These are phyloP conservation scores for Pseudomyrmex flavicornis DNA, from an alignment of 1,140 invertebrate species.

Conservation along the genomic window DNA sequence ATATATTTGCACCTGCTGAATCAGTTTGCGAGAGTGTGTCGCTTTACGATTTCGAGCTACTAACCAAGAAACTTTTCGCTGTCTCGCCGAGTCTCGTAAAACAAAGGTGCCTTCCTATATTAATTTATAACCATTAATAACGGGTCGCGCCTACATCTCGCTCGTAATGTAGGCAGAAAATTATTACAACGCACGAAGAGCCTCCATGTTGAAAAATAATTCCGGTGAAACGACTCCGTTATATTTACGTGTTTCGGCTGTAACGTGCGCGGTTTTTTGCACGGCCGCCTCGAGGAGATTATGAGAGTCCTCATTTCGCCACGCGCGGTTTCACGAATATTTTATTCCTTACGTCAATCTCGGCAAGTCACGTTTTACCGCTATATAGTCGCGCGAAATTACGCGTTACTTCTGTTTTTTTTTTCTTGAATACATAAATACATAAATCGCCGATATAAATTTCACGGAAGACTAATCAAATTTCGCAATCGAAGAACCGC, in stretches of 20 bases:
- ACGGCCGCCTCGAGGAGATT: slow-evolving; percentile 21
- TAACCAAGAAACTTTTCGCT: slow-evolving; percentile 10
- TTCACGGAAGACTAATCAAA: no score
- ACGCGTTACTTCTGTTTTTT: not conserved
- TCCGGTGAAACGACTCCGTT: slow-evolving; percentile 21
- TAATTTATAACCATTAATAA: slow-evolving; percentile 66
- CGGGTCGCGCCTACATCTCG: slow-evolving; percentile 7
- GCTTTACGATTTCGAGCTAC: slow-evolving; percentile 19
- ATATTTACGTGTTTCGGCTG: slow-evolving; percentile 28
- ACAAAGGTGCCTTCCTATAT: slow-evolving; percentile 31
- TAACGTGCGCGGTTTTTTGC: slow-evolving; percentile 7
- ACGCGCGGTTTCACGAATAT: slow-evolving; percentile 32
- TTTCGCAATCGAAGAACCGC: not conserved
- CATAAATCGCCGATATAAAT: not conserved
- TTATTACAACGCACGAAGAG: slow-evolving; percentile 29
- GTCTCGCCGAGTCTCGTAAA: slow-evolving; percentile 21
- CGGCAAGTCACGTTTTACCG: slow-evolving; percentile 27
- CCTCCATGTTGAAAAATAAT: slow-evolving; percentile 7
- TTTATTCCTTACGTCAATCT: slow-evolving; percentile 37
- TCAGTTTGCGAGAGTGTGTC: slow-evolving; percentile 19
- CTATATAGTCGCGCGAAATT: not conserved
- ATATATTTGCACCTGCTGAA: not conserved
- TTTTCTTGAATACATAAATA: not conserved
- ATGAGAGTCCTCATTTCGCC: slow-evolving; percentile 37
- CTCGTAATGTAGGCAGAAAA: not conserved